Percentiles rank a stretch among this genome's conserved stretches.
phyloP scores from a whole-genome alignment of 2,113 vertebrate species.

The Labeo catla region DNA sequence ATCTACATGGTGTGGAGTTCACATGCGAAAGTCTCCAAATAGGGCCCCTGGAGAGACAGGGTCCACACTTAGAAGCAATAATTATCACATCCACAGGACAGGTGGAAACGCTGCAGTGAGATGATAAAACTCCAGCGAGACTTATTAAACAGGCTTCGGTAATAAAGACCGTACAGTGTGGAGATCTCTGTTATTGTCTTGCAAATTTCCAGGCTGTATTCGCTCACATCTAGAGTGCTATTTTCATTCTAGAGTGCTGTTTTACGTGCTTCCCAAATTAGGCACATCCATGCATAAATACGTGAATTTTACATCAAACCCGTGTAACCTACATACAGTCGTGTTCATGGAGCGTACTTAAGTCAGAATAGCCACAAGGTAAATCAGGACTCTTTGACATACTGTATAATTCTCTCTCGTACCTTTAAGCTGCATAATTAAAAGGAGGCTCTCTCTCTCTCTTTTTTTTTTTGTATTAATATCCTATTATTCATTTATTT shows the following conservation, averaged over 20 bases:
- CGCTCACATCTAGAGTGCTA: not conserved
- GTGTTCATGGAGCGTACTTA: not conserved
- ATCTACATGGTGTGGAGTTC: slow-evolving; percentile 70
- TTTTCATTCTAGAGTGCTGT: slow-evolving; percentile 10
- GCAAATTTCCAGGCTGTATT: not conserved
- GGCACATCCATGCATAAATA: slow-evolving; percentile 4
- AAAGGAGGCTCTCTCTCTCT: slow-evolving; percentile 57
- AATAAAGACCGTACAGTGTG: slow-evolving; percentile 63
- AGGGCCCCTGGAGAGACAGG: slow-evolving; percentile 64
- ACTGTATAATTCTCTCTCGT: slow-evolving; percentile 67
- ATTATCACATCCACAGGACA: slow-evolving; percentile 67
- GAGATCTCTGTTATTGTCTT: slow-evolving; percentile 12
- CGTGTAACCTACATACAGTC: not conserved
- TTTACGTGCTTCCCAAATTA: not conserved
- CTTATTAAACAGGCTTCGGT: slow-evolving; percentile 60
- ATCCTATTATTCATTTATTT: slow-evolving; percentile 67
- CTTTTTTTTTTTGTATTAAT: slow-evolving; percentile 61
- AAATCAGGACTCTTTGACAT: not conserved
- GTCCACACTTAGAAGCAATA: slow-evolving; percentile 75
- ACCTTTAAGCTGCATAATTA: slow-evolving; percentile 77
- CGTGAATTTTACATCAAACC: slow-evolving; percentile 4
- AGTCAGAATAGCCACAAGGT: slow-evolving; percentile 5
- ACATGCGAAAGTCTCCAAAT: slow-evolving; percentile 73
- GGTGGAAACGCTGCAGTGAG: slow-evolving; percentile 59
- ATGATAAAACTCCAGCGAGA: slow-evolving; percentile 61